Evolutionary conservation across 2,888 invertebrate genomes (phyloP).

Genomic region (Noctua janthina): DNA sequence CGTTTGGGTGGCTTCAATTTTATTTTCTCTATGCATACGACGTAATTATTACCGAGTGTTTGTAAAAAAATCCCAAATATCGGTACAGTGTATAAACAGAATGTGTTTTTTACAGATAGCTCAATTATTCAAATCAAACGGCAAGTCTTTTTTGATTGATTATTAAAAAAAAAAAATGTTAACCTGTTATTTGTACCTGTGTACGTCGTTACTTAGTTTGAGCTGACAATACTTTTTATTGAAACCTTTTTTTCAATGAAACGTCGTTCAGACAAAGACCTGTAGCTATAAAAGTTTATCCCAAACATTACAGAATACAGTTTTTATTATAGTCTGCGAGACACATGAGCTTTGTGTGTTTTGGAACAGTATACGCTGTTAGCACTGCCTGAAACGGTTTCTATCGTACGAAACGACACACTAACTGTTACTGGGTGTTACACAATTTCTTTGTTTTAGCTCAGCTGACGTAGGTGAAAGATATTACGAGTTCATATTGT

Average conservation of each 20-base stretch:
- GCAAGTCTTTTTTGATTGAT: neutral
- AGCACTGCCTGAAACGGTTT: constrained; percentile 34
- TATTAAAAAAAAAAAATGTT: neutral
- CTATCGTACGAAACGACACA: constrained; percentile 24
- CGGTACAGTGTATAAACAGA: neutral
- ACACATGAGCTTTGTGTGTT: constrained; percentile 48
- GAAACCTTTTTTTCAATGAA: constrained; percentile 20
- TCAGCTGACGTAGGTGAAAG: constrained; percentile 29
- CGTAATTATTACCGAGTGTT: neutral
- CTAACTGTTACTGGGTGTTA: constrained; percentile 23
- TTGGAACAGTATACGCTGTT: constrained; percentile 40
- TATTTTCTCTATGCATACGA: neutral
- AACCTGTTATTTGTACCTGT: constrained; percentile 2
- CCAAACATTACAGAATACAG: constrained; percentile 23
- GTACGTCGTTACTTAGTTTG: neutral
- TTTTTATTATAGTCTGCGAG: constrained; percentile 32
- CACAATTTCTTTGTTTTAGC: constrained; percentile 36
- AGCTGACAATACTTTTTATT: constrained; percentile 2
- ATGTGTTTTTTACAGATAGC: constrained; percentile 2
- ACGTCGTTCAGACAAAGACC: constrained; percentile 10
- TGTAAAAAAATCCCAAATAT: neutral
- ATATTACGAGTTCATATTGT: constrained; percentile 19
- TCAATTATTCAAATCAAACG: constrained; percentile 23
- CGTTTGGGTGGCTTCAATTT: constrained; percentile 14
- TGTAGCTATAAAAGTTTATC: constrained; percentile 15